These are phyloP conservation scores for Pristionchus japonicus DNA, from an alignment of 2,888 invertebrate species.

Conservation along the genomic window DNA sequence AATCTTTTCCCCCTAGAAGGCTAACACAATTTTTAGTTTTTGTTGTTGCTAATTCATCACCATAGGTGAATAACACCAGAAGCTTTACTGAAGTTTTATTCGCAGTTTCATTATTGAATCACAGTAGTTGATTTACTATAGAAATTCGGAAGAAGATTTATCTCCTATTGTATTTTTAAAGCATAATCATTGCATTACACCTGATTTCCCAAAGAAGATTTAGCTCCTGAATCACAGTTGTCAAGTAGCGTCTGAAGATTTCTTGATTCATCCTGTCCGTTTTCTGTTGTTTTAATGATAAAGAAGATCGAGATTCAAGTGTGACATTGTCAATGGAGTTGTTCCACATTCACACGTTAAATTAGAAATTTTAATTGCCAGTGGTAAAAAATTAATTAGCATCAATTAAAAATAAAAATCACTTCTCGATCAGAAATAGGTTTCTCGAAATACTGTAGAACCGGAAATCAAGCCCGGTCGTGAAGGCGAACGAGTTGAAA, in stretches of 20 bases:
- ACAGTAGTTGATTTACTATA: not conserved
- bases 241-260: not conserved
- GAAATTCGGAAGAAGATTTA: not conserved
- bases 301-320: not conserved
- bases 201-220: no score
- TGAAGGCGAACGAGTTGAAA: not conserved
- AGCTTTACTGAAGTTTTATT: not conserved
- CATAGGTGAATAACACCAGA: not conserved
- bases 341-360: not conserved
- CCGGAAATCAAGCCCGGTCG: not conserved
- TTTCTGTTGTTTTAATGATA: not conserved
- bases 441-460: not conserved
- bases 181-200: no score
- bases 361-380: not conserved
- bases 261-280: not conserved
- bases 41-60: not conserved
- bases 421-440: not conserved
- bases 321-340: not conserved
- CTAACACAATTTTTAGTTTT: not conserved
- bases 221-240: not conserved
- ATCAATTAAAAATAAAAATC: not conserved
- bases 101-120: not conserved
- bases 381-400: not conserved
- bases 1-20: constrained; percentile 31
- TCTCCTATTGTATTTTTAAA: not conserved